These are phyloP conservation scores for Chunga burmeisteri DNA, from an alignment of 2,113 vertebrate genomes.

Conservation along the genomic window DNA sequence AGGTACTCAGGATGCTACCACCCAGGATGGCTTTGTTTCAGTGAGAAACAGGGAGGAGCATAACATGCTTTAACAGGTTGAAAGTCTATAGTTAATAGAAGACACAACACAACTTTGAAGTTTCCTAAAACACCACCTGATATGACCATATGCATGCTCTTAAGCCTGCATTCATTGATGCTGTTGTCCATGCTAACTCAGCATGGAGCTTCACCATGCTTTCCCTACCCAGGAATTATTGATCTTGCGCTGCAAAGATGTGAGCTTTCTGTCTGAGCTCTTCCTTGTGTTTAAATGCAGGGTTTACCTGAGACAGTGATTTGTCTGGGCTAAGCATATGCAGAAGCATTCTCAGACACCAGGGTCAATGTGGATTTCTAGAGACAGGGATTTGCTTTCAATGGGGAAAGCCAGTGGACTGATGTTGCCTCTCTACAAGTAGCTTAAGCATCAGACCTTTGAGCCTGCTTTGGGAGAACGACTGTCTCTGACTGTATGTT, in stretches of 20 bases:
- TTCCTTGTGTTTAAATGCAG: background rate
- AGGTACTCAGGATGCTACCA: background rate
- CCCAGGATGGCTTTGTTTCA: background rate
- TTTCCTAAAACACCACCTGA: background rate
- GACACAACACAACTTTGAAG: background rate
- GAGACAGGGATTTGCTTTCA: background rate
- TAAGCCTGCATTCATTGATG: background rate
- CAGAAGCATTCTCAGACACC: background rate
- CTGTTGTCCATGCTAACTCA: background rate
- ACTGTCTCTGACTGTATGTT: background rate
- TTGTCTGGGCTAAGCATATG: background rate
- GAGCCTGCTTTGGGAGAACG: background rate
- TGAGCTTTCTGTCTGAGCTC: background rate
- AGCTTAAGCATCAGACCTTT: background rate
- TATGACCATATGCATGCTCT: background rate
- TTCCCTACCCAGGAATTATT: background rate
- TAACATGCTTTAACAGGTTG: background rate
- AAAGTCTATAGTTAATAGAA: background rate
- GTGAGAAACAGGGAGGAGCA: background rate
- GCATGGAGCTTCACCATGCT: background rate
- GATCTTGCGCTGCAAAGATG: background rate
- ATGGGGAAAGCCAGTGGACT: background rate
- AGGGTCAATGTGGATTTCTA: background rate
- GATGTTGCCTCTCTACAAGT: background rate
- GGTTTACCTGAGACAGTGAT: background rate